Conservation (phyloP, 2,113 vertebrate species). For the Lucifuga dentata region DNA sequence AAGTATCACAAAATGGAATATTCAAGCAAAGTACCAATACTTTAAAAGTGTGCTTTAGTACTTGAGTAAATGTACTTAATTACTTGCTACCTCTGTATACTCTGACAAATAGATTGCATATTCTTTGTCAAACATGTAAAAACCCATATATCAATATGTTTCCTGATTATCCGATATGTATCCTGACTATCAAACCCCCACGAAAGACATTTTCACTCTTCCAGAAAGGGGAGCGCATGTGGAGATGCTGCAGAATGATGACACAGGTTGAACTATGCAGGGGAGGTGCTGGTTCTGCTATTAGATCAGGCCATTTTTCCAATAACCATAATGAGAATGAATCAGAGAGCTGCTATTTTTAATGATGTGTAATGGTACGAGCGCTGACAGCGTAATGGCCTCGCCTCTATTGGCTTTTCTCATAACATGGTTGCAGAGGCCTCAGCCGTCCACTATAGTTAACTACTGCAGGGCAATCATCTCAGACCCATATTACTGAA, state of each 20-base stretch:
- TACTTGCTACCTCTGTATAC: too few species aligned
- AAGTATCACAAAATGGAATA: too few species aligned
- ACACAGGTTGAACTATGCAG: slow-evolving; percentile 54
- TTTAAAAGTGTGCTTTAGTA: too few species aligned
- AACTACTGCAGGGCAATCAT: slow-evolving; percentile 72
- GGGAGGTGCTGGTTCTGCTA: slow-evolving; percentile 54
- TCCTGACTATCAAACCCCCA: too few species aligned
- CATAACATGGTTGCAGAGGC: slow-evolving; percentile 68
- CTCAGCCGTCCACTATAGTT: slow-evolving; percentile 76
- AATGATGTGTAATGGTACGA: slow-evolving; percentile 80
- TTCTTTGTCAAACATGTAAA: too few species aligned
- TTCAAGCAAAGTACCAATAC: too few species aligned
- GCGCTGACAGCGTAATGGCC: slow-evolving; percentile 84
- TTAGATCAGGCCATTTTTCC: slow-evolving; percentile 68
- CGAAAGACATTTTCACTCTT: background rate
- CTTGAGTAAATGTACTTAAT: too few species aligned
- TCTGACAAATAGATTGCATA: too few species aligned
- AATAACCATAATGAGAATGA: slow-evolving; percentile 86
- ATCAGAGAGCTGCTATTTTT: slow-evolving; percentile 76
- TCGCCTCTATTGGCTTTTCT: slow-evolving; percentile 70
- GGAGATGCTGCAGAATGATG: slow-evolving; percentile 23
- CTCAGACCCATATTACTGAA: slow-evolving; percentile 70
- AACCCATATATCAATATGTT: too few species aligned
- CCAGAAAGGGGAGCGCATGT: slow-evolving; percentile 2
- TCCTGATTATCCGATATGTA: too few species aligned